Conservation (phyloP, 1,140 invertebrate genomes). For the Drosophila lowei region DNA sequence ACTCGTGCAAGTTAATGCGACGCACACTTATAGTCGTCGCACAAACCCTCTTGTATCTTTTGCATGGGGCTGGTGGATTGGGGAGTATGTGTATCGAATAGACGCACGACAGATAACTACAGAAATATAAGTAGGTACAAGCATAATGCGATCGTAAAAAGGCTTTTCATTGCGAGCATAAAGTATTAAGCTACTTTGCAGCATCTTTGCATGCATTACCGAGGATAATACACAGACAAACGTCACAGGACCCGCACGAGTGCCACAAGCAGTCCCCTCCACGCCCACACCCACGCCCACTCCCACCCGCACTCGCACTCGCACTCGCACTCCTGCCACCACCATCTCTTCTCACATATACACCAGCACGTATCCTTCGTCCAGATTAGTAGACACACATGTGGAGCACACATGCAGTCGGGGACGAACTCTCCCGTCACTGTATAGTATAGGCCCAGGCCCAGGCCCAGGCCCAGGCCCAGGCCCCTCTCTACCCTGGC, state of each 20-base stretch:
- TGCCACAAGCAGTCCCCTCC: neutral
- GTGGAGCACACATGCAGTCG: neutral
- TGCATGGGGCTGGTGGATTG: neutral
- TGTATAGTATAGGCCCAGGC: neutral
- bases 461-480: no score
- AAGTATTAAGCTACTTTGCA: conserved; percentile 82
- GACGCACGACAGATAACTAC: conserved; percentile 38
- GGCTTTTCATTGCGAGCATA: conserved; percentile 80
- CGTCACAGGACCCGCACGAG: neutral
- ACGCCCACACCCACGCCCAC: conserved; percentile 1
- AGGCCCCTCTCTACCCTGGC: no score
- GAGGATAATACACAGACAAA: conserved; percentile 76
- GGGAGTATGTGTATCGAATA: conserved; percentile 53
- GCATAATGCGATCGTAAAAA: conserved; percentile 81
- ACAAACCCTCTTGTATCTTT: neutral
- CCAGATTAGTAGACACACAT: conserved; percentile 27
- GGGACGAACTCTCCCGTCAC: neutral
- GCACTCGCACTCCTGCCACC: neutral
- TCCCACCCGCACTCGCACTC: neutral
- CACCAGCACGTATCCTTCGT: conserved; percentile 35
- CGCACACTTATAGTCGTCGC: conserved; percentile 3
- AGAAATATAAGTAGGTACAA: conserved; percentile 76
- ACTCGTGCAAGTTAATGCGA: conserved; percentile 21
- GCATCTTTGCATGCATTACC: conserved; percentile 79
- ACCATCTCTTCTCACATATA: neutral